phyloP scores from a whole-genome alignment of 2,797 vertebrate genomes.

The Phylloscopus collybita region DNA sequence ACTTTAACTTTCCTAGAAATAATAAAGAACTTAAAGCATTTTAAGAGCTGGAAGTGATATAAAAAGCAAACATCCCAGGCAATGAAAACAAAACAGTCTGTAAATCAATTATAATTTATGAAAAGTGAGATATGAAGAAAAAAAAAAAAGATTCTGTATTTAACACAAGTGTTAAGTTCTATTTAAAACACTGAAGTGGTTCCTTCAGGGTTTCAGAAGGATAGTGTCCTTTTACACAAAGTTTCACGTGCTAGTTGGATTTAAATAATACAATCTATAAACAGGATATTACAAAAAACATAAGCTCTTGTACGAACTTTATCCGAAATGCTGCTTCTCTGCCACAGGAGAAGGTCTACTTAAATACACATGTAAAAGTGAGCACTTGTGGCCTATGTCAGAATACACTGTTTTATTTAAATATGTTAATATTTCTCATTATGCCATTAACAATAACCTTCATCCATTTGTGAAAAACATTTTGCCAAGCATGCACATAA shows the following conservation, averaged over 20 bases:
- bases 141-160: neutral
- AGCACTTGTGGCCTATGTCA: constrained; percentile 72
- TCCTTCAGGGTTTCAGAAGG: neutral
- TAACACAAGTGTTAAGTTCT: neutral
- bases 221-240: neutral
- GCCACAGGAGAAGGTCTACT: constrained; percentile 30
- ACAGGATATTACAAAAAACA: constrained; percentile 14
- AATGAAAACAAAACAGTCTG: neutral
- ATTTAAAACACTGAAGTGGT: neutral
- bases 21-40: neutral
- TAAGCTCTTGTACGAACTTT: constrained; percentile 19
- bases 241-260: neutral
- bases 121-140: neutral
- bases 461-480: constrained; percentile 91
- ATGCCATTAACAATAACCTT: constrained; percentile 89
- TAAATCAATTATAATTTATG: neutral
- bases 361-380: constrained; percentile 56
- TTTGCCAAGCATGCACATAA: constrained; percentile 94
- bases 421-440: constrained; percentile 90
- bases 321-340: constrained; percentile 25
- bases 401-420: constrained; percentile 81
- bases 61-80: neutral
- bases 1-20: neutral
- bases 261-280: constrained; percentile 10
- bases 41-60: neutral